Evolutionary conservation across 2,888 invertebrate species (phyloP).

Genomic region (Drosophila recens): DNA sequence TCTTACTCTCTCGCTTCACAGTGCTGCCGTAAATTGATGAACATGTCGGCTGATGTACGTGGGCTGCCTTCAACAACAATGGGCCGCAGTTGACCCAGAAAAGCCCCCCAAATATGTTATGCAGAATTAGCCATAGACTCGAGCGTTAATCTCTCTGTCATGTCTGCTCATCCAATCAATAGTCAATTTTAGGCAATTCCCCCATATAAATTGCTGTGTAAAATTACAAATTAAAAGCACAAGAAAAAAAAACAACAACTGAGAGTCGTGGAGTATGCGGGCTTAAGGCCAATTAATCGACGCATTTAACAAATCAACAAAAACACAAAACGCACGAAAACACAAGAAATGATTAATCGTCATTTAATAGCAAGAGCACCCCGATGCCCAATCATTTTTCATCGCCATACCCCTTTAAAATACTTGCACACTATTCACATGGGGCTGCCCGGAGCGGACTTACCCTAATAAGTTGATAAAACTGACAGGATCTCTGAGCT

Average conservation of each 20-base stretch:
- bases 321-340: constrained; percentile 23
- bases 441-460: constrained; percentile 9
- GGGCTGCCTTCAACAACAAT: constrained; percentile 49
- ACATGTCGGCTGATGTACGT: constrained; percentile 59
- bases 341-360: constrained; percentile 68
- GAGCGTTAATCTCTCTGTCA: constrained; percentile 61
- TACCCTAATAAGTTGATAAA: background rate
- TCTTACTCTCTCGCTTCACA: constrained; percentile 5
- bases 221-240: constrained; percentile 73
- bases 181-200: constrained; percentile 62
- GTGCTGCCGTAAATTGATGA: constrained; percentile 60
- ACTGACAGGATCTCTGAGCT: constrained; percentile 4
- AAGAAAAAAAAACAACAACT: constrained; percentile 30
- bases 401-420: constrained; percentile 32
- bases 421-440: background rate
- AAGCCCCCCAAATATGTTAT: constrained; percentile 40
- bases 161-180: constrained; percentile 71
- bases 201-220: constrained; percentile 67
- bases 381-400: constrained; percentile 50
- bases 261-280: constrained; percentile 59
- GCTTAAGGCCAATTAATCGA: constrained; percentile 73
- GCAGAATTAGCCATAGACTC: constrained; percentile 45
- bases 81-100: constrained; percentile 55
- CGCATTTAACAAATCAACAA: constrained; percentile 77
- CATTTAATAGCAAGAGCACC: constrained; percentile 62